These are phyloP conservation scores for Drosophila suzukii DNA, from an alignment of 1,140 invertebrate species.

Conservation along the genomic window DNA sequence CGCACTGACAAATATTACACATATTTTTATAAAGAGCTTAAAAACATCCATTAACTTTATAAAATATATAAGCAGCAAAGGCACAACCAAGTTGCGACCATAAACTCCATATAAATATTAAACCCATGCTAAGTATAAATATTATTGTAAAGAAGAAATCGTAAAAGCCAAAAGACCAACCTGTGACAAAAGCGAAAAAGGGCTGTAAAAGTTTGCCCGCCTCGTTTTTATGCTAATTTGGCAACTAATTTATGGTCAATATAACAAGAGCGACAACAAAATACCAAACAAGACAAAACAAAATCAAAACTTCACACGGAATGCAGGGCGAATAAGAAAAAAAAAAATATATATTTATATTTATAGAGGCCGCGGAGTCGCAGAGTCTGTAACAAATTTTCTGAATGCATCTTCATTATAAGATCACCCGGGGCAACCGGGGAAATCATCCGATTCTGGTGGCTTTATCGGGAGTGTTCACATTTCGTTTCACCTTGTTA, in stretches of 20 bases:
- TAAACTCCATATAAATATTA: slow-evolving; percentile 38
- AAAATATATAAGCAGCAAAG: background rate
- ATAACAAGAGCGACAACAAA: slow-evolving; percentile 80
- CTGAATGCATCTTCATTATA: slow-evolving; percentile 49
- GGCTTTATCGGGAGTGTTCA: slow-evolving; percentile 65
- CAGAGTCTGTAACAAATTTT: slow-evolving; percentile 68
- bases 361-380: slow-evolving; percentile 61
- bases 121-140: slow-evolving; percentile 22
- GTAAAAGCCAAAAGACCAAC: slow-evolving; percentile 29
- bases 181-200: slow-evolving; percentile 49
- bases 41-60: background rate
- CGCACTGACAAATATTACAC: background rate
- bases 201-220: slow-evolving; percentile 64
- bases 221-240: slow-evolving; percentile 80
- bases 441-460: slow-evolving; percentile 27
- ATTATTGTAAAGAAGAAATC: slow-evolving; percentile 36
- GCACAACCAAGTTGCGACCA: slow-evolving; percentile 1
- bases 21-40: background rate
- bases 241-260: slow-evolving; percentile 74
- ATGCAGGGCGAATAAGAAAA: slow-evolving; percentile 14
- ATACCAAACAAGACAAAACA: slow-evolving; percentile 54
- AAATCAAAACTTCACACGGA: slow-evolving; percentile 38
- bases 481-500: slow-evolving; percentile 81
- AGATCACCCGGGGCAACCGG: slow-evolving; percentile 20
- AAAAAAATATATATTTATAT: slow-evolving; percentile 43